Conservation (phyloP, 2,888 invertebrate species). For the Caradrina clavipalpis region DNA sequence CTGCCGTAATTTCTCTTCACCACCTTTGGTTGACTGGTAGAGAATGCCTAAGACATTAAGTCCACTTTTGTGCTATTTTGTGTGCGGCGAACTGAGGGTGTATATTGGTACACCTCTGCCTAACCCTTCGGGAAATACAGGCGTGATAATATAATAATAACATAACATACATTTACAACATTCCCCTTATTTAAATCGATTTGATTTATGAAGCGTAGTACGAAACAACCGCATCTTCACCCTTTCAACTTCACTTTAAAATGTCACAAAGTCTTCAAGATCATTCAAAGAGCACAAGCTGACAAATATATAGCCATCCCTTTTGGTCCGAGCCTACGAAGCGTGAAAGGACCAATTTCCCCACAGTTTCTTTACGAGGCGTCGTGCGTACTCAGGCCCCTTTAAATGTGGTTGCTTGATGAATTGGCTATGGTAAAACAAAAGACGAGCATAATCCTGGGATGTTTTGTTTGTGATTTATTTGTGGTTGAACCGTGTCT, state of each 20-base stretch:
- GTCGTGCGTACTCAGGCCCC: conserved; percentile 14
- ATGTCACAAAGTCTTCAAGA: conserved; percentile 11
- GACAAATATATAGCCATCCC: conserved; percentile 6
- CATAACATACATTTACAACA: background rate
- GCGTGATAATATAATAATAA: no score
- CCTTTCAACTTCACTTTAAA: background rate
- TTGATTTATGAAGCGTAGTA: background rate
- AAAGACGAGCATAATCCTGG: conserved; percentile 25
- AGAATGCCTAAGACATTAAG: no score
- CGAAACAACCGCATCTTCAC: background rate
- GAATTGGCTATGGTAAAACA: conserved; percentile 35
- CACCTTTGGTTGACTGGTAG: no score
- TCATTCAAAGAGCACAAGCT: conserved; percentile 12
- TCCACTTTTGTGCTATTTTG: no score
- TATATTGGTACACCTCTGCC: no score
- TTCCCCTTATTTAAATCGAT: background rate
- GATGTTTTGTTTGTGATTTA: conserved; percentile 25
- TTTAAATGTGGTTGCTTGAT: conserved; percentile 42
- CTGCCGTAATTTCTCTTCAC: no score
- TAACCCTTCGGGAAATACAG: no score
- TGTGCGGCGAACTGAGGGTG: no score
- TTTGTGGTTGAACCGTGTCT: conserved; percentile 10
- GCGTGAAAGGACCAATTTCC: conserved; percentile 55
- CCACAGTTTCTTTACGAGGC: conserved; percentile 45
- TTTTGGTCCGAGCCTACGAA: conserved; percentile 25